A percentile compares a stretch with the other conserved stretches of the same genome.
phyloP scores from a whole-genome alignment of 2,797 vertebrate species.

The Parambassis ranga region DNA sequence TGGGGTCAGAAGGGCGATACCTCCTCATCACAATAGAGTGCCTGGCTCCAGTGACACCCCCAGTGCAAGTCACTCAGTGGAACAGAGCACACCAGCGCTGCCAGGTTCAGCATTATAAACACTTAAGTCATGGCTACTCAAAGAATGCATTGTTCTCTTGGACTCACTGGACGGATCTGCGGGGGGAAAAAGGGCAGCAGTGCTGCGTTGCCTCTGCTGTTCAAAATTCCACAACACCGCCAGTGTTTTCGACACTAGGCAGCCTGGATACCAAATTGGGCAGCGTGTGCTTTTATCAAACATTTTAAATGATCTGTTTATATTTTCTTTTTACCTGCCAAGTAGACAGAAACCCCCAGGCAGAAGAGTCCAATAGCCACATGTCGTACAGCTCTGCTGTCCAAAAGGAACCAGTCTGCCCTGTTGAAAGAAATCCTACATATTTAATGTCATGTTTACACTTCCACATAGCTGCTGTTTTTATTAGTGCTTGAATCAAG shows the following conservation, averaged over 20 bases:
- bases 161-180: slow-evolving; percentile 36
- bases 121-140: slow-evolving; percentile 73
- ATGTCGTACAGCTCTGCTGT: slow-evolving; percentile 85
- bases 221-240: slow-evolving; percentile 21
- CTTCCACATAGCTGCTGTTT: background rate
- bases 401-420: slow-evolving; percentile 90
- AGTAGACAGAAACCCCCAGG: slow-evolving; percentile 85
- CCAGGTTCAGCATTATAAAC: slow-evolving; percentile 75
- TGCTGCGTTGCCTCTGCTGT: slow-evolving; percentile 26
- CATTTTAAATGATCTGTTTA: too few relatives aligned
- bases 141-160: slow-evolving; percentile 75
- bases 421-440: slow-evolving; percentile 68
- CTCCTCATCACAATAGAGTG: slow-evolving; percentile 46
- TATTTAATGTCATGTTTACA: background rate
- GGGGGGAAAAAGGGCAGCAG: slow-evolving; percentile 30
- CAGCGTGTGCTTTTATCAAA: background rate
- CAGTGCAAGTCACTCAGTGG: slow-evolving; percentile 59
- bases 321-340: slow-evolving; percentile 91
- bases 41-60: slow-evolving; percentile 31
- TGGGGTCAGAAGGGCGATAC: slow-evolving; percentile 42
- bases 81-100: slow-evolving; percentile 58
- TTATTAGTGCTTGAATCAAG: background rate
- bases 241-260: slow-evolving; percentile 4
- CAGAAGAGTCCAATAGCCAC: slow-evolving; percentile 89
- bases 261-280: background rate